phyloP scores from a whole-genome alignment of 35 echinoderm and acorn worm genomes.

The Holothuria glaberrima region DNA sequence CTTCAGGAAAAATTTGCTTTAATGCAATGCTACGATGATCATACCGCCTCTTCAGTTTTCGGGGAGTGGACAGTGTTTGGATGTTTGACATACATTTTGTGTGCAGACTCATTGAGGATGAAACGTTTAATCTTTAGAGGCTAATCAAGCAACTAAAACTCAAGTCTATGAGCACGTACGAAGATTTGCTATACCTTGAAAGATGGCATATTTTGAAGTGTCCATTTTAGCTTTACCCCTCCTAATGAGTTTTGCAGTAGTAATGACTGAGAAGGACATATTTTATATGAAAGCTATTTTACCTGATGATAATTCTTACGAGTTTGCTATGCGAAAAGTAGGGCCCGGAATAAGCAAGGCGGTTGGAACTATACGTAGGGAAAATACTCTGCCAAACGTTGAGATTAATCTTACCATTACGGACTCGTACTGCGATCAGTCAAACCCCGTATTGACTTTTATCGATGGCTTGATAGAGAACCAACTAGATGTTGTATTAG shows the following conservation, averaged over 20 bases:
- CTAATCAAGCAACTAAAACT: too few species aligned
- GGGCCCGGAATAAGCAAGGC: conserved; percentile 40
- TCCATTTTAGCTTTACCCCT: too few species aligned
- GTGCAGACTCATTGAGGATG: too few species aligned
- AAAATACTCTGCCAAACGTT: neutral
- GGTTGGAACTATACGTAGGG: conserved; percentile 4
- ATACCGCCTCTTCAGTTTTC: too few species aligned
- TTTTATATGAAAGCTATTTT: conserved; percentile 9
- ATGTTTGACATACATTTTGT: too few species aligned
- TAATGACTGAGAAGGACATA: neutral
- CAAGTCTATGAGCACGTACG: too few species aligned
- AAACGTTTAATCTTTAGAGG: too few species aligned
- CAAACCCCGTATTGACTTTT: neutral
- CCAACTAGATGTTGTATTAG: conserved; percentile 56
- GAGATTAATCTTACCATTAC: conserved; percentile 3
- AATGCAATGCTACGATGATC: too few species aligned
- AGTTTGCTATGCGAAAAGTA: neutral
- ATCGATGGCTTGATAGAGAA: conserved; percentile 37
- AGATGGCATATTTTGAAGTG: too few species aligned
- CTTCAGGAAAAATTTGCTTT: too few species aligned
- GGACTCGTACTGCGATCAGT: conserved; percentile 47
- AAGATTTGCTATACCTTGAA: too few species aligned
- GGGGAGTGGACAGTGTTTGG: too few species aligned
- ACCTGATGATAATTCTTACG: neutral
- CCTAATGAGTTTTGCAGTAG: neutral